These are phyloP conservation scores for Protophormia terraenovae DNA, from an alignment of 2,888 invertebrate species.

Conservation along the genomic window DNA sequence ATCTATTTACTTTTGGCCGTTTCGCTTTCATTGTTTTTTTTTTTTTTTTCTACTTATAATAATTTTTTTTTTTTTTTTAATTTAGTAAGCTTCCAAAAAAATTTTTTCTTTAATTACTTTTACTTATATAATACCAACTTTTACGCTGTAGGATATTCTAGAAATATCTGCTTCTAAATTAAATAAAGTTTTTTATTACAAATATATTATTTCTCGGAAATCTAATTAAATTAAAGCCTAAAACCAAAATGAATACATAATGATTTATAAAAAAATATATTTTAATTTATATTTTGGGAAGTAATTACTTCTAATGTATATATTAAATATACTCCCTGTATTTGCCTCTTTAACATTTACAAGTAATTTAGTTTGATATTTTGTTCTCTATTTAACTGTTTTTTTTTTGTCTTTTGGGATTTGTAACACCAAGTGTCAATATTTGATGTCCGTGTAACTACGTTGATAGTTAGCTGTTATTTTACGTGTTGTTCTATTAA, in stretches of 20 bases:
- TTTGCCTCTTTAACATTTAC: background rate
- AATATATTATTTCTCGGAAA: background rate
- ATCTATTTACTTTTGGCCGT: too few relatives aligned
- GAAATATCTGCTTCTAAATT: background rate
- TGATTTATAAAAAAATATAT: background rate
- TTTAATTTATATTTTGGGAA: background rate
- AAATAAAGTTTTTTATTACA: background rate
- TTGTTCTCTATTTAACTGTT: background rate
- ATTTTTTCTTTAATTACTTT: background rate
- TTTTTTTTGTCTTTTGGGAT: background rate
- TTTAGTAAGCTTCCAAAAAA: too few relatives aligned
- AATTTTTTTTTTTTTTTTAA: too few relatives aligned
- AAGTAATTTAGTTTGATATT: background rate
- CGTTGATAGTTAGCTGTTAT: background rate
- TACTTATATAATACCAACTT: background rate
- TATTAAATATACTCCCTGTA: background rate
- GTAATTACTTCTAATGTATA: background rate
- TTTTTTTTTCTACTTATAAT: too few relatives aligned
- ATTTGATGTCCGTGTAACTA: conserved; percentile 8
- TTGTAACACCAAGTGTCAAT: background rate
- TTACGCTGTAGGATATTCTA: background rate
- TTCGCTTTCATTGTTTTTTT: too few relatives aligned
- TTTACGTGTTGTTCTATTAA: background rate
- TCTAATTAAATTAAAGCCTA: background rate
- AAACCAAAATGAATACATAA: background rate